A percentile compares a stretch with the other conserved stretches of the same genome.
These are phyloP conservation scores for Seriola dumerili DNA, from an alignment of 2,113 vertebrate genomes.

Conservation along the genomic window DNA sequence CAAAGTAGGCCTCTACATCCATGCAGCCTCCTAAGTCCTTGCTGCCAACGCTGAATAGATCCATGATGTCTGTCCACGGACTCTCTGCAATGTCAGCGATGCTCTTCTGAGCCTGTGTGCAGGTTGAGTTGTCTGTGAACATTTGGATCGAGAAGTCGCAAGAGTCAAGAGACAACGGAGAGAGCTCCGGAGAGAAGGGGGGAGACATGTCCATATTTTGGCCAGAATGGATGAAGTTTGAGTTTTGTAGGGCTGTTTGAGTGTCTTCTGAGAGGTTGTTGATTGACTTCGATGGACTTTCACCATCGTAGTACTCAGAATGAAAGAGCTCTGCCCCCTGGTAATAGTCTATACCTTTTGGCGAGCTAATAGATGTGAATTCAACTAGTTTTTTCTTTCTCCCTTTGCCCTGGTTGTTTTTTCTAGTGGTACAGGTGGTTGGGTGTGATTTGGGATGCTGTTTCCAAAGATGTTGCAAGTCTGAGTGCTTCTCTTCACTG, in stretches of 20 bases:
- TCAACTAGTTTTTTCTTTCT: constrained; percentile 19
- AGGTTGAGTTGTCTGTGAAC: constrained; percentile 52
- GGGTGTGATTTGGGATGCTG: constrained; percentile 23
- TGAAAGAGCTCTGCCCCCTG: constrained; percentile 17
- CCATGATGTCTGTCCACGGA: constrained; percentile 73
- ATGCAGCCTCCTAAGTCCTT: constrained; percentile 41
- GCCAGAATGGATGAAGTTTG: not conserved
- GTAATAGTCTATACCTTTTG: constrained; percentile 5
- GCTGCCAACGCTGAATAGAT: constrained; percentile 52
- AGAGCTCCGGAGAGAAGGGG: constrained; percentile 60
- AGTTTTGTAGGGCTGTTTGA: constrained; percentile 26
- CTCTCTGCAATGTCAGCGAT: constrained; percentile 55
- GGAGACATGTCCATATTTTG: constrained; percentile 44
- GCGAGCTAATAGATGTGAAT: constrained; percentile 15
- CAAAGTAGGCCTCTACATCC: constrained; percentile 64
- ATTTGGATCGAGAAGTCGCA: constrained; percentile 76
- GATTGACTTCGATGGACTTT: constrained; percentile 36
- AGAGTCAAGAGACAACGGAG: constrained; percentile 71
- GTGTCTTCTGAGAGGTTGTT: constrained; percentile 37
- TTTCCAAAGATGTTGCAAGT: constrained; percentile 41
- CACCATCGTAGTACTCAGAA: not conserved
- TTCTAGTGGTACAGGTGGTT: not conserved
- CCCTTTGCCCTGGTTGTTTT: constrained; percentile 27
- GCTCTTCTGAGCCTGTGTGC: constrained; percentile 41
- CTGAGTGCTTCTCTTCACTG: constrained; percentile 43